A percentile compares a stretch with the other conserved stretches of the same genome.
Evolutionary conservation across 2,888 invertebrate genomes (phyloP).

Genomic region (Spodoptera exigua): DNA sequence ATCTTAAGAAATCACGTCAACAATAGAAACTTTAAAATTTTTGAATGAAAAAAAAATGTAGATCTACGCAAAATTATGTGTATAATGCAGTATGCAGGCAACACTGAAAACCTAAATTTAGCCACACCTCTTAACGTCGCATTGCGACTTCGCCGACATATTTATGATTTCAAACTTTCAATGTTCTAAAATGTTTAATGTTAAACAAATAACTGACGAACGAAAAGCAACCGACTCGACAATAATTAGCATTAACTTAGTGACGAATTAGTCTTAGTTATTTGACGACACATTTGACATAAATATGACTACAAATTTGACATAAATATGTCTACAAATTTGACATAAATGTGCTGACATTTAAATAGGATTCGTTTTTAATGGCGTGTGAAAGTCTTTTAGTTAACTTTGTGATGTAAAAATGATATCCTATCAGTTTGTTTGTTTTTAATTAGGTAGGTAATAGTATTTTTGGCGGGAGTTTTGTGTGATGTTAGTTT

Average conservation of each 20-base stretch:
- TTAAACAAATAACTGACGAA: slow-evolving; percentile 37
- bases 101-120: slow-evolving; percentile 42
- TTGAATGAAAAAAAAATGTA: neutral
- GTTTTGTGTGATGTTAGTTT: too few relatives aligned
- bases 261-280: slow-evolving; percentile 47
- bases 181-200: slow-evolving; percentile 32
- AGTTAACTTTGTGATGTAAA: too few relatives aligned
- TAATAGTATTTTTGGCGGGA: too few relatives aligned
- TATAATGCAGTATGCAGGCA: too few relatives aligned
- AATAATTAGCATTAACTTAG: slow-evolving; percentile 46
- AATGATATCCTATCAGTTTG: too few relatives aligned
- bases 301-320: too few relatives aligned
- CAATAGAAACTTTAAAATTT: too few relatives aligned
- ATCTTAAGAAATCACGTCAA: too few relatives aligned
- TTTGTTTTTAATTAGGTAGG: too few relatives aligned
- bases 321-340: too few relatives aligned
- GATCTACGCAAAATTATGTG: neutral
- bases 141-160: slow-evolving; percentile 36
- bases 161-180: slow-evolving; percentile 29
- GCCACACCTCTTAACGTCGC: slow-evolving; percentile 37
- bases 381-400: slow-evolving; percentile 8
- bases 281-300: too few relatives aligned
- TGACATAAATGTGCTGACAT: too few relatives aligned
- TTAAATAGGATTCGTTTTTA: neutral
- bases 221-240: slow-evolving; percentile 28